phyloP scores from a whole-genome alignment of 2,888 invertebrate genomes.

The Stratiomys singularior region DNA sequence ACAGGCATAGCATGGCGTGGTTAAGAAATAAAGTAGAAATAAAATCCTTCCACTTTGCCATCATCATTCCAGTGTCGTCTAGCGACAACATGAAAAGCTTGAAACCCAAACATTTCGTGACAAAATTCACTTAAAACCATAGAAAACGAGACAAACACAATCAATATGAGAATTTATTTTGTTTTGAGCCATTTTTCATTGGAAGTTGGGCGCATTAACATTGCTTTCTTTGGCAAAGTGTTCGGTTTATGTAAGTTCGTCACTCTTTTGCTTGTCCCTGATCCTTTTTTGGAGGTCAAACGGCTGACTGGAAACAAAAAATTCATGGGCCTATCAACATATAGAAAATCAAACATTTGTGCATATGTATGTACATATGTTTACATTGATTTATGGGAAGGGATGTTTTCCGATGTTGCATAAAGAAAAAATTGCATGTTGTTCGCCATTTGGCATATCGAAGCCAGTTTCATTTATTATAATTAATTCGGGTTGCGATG shows the following conservation, averaged over 20 bases:
- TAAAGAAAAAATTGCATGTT: constrained; percentile 5
- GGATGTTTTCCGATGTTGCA: neutral
- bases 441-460: neutral
- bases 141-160: constrained; percentile 4
- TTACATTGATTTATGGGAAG: neutral
- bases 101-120: constrained; percentile 45
- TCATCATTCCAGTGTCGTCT: constrained; percentile 15
- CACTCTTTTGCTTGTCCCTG: neutral
- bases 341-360: too few species aligned
- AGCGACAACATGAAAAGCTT: constrained; percentile 9
- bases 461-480: constrained; percentile 8
- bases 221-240: neutral
- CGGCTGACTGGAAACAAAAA: neutral
- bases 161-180: neutral
- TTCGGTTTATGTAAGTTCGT: neutral
- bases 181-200: constrained; percentile 9
- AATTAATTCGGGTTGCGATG: constrained; percentile 8
- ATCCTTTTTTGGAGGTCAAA: constrained; percentile 23
- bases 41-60: neutral
- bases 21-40: neutral
- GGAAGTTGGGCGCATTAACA: neutral
- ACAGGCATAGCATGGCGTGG: neutral
- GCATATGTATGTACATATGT: neutral
- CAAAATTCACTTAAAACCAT: constrained; percentile 22
- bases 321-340: neutral